Evolutionary conservation across 2,113 vertebrate species (phyloP).

Genomic region (Ammospiza caudacuta): DNA sequence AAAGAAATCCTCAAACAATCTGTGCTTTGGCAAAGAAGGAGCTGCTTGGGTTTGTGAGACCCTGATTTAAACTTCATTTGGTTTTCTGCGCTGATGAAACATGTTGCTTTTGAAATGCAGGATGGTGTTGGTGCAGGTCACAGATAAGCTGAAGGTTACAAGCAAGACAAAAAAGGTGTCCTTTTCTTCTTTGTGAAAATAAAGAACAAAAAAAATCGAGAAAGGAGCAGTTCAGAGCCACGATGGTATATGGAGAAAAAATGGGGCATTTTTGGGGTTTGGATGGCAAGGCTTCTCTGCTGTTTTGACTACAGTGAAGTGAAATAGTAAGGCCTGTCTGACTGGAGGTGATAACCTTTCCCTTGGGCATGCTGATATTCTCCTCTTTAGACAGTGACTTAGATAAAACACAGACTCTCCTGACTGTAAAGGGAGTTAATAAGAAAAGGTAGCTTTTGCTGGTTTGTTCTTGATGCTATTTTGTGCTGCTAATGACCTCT

Average conservation of each 20-base stretch:
- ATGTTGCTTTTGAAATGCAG: neutral
- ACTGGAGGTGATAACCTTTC: neutral
- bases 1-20: neutral
- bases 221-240: neutral
- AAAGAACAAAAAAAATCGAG: neutral
- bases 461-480: neutral
- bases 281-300: neutral
- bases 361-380: accelerated
- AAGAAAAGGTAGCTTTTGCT: neutral
- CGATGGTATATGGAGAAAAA: neutral
- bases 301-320: neutral
- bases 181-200: neutral
- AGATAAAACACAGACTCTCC: neutral
- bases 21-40: neutral
- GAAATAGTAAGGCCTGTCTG: neutral
- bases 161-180: neutral
- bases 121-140: neutral
- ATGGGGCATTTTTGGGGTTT: neutral
- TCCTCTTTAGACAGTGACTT: neutral
- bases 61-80: neutral
- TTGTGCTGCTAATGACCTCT: neutral
- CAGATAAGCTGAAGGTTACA: neutral
- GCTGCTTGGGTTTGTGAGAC: neutral
- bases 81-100: neutral
- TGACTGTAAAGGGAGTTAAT: neutral